These are phyloP conservation scores for Anthophora plumipes DNA, from an alignment of 2,888 invertebrate genomes.

Conservation along the genomic window DNA sequence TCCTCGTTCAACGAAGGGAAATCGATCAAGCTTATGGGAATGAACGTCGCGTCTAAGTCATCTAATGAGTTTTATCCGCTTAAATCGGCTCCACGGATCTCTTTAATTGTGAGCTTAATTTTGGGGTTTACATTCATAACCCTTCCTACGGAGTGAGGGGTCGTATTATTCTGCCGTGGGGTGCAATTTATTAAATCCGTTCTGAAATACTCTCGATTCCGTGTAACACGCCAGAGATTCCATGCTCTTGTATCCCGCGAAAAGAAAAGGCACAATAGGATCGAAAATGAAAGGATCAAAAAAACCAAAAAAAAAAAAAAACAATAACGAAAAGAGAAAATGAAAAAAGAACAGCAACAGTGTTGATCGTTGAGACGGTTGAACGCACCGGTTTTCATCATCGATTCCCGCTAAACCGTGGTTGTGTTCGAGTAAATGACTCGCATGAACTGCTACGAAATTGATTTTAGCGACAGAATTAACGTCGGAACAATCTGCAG, in stretches of 20 bases:
- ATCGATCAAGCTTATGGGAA: constrained; percentile 30
- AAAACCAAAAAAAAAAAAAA: not conserved
- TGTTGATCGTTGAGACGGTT: not conserved
- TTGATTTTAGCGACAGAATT: constrained; percentile 54
- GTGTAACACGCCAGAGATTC: constrained; percentile 14
- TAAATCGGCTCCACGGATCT: constrained; percentile 63
- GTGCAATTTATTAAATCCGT: constrained; percentile 73
- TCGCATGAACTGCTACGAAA: constrained; percentile 34
- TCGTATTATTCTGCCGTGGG: constrained; percentile 55
- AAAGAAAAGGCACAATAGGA: constrained; percentile 1
- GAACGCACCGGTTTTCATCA: constrained; percentile 14
- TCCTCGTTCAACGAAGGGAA: not conserved
- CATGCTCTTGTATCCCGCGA: not conserved
- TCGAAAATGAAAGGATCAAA: not conserved
- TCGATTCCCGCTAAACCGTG: not conserved
- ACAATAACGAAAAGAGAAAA: no score
- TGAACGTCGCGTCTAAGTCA: constrained; percentile 21
- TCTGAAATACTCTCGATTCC: constrained; percentile 47
- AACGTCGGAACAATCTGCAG: constrained; percentile 56
- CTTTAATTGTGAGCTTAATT: constrained; percentile 76
- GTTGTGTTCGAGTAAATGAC: constrained; percentile 15
- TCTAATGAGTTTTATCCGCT: constrained; percentile 50
- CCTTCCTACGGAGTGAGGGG: constrained; percentile 72
- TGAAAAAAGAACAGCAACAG: not conserved
- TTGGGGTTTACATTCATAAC: constrained; percentile 77